Evolutionary conservation across 2,797 vertebrate genomes (phyloP).

Genomic region (Tangara arthus): DNA sequence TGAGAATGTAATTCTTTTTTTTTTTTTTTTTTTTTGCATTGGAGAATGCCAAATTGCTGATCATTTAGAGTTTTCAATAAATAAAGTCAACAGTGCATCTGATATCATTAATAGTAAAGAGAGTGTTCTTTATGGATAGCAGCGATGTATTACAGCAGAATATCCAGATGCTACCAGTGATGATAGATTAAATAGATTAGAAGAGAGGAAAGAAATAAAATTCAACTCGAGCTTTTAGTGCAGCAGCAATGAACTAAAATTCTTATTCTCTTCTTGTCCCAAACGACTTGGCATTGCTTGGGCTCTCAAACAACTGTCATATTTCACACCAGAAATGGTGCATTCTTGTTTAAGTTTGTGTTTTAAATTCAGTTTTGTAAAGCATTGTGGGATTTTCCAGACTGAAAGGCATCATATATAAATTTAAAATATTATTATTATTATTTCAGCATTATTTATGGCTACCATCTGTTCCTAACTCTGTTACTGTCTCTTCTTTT

Average conservation of each 20-base stretch:
- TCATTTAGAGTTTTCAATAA: not conserved
- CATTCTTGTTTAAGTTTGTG: constrained; percentile 20
- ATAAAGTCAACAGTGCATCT: not conserved
- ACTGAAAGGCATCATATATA: constrained; percentile 55
- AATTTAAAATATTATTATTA: constrained; percentile 65
- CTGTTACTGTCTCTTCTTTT: constrained; percentile 52
- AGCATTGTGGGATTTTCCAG: constrained; percentile 44
- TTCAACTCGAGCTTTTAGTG: not conserved
- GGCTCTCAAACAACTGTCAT: constrained; percentile 46
- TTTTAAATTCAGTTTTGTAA: constrained; percentile 42
- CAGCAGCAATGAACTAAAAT: constrained; percentile 9
- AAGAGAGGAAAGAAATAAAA: constrained; percentile 21
- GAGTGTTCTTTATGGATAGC: not conserved
- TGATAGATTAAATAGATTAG: constrained; percentile 21
- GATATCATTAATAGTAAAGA: not conserved
- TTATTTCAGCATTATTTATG: constrained; percentile 60
- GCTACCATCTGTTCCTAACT: constrained; percentile 44
- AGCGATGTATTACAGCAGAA: not conserved
- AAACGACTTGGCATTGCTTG: constrained; percentile 37
- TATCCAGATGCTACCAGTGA: not conserved
- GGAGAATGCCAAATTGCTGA: not conserved
- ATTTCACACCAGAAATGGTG: constrained; percentile 48
- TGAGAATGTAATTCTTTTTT: not conserved
- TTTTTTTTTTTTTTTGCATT: not conserved
- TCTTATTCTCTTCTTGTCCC: constrained; percentile 50